Evolutionary conservation across 2,888 invertebrate genomes (phyloP), one percentile per base, ranked within the genome.

Genomic region (Clunio marinus): DNA sequence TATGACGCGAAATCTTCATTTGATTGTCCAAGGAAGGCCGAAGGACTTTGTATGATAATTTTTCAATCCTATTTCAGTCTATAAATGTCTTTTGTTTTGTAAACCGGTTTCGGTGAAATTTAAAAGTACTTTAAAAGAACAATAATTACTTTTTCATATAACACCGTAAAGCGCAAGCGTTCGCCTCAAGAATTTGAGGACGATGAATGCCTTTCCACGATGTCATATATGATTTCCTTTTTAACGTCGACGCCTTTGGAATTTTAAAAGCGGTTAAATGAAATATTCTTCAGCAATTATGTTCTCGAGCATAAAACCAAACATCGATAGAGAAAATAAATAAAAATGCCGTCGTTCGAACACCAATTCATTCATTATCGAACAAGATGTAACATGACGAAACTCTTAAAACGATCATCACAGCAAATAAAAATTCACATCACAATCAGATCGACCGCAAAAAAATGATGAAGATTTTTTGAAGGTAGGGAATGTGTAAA

Each of bases 181-280:
- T 32, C 4, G 32, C 10, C 32, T 27, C 27, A 8, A 57, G 57
- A 13, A 24, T 2, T n/a, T 15, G 4, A 5, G 8, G 15, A 45
- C 45, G 4, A 8, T 32, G 35, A 32, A 32, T 32, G 35, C 13
- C 35, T 20, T 22, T 51, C 7, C 17, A 4, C n/a, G 41, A 10
- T n/a, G 41, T 41, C n/a, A n/a, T 41, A 41, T 41, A 32, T 8
- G 32, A 32, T 4, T 15, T 10, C 2, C 41, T 5, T 41, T 41
- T 51, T 13, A n/a, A n/a, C n/a, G n/a, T n/a, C 22, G 7, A 20
- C 51, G 8, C 2, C 41, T 37, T 13, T 32, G 66, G 66, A 66
- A 66, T 66, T 66, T 66, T 66, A 55, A 66, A 66, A 66, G 66
- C 66, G 66, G 45, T 66, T 55, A 57, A 51, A 57, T 22, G 66